Evolutionary conservation across 1,140 invertebrate species (phyloP), one percentile per base, ranked within the genome.

Genomic region (Psilanteris sp.): DNA sequence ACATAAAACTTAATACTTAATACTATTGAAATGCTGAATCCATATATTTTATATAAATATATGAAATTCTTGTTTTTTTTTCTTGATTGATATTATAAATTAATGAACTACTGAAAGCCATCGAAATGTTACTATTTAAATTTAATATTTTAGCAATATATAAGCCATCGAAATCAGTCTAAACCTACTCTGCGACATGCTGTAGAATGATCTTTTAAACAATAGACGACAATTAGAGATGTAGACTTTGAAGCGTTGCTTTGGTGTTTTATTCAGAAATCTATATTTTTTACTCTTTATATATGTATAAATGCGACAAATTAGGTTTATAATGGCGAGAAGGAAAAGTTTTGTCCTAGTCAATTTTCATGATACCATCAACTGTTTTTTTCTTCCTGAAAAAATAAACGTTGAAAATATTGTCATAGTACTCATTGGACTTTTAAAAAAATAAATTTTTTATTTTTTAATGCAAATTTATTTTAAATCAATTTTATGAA

Each of bases 211-310:
- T 29, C 14, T 44, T 68, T 36, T 27, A 66, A 52, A 26, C 26
- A 50, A 59, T 61, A 68, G 11, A 18, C 39, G 26, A 52, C 18
- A 10, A 70, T 27, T 61, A 62, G 32, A 37, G 11, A 37, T 43
- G 46, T 71, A 71, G 55, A 54, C 18, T 71, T 71, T 62, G 20
- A 26, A 62, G 36, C 29, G 46, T 59, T 20, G 67, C 68, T 72
- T 70, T 64, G 55, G 62, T 71, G 55, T 54, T 71, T 71, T 62
- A 70, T 70, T 71, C 67, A 71, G 34, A 72, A 72, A 72, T 62
- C 43, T 70, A 71, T 71, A 71, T 71, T 71, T 71, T 71, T 43
- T 71, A 71, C 55, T 71, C 67, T 70, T 70, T 59, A 71, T 71
- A 70, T 52, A 48, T 70, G 36, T 70, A 70, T 70, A 59, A 57